Evolutionary conservation across 2,113 vertebrate species (phyloP), one percentile per base, ranked within the genome.

Genomic region (Anser cygnoides): DNA sequence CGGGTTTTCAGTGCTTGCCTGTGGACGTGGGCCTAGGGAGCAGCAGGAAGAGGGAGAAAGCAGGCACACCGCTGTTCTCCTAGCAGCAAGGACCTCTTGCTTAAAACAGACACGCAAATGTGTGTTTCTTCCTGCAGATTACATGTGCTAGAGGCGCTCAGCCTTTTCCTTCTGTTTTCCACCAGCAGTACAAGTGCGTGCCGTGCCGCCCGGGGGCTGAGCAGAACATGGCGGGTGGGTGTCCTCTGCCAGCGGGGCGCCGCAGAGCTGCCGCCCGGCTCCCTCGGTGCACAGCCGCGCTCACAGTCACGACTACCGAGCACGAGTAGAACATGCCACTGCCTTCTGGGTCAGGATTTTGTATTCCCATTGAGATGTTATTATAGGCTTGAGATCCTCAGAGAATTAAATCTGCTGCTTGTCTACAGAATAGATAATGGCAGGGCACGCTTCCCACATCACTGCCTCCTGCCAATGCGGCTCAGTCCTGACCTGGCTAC

Each of bases 401-500:
- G 84, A 81, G 95, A 95, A 89, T 94, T 92, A 95, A 97, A 95
- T 93, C 87, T 5, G 2, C 75, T 83, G 83, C 66, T 85, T 79
- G 81, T 80, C 89, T 89, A 55, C 63, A 70, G 93, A 93, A 94
- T n/a, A 96, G 94, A 93, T 94, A 95, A 94, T 85, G 78, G 93
- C 82, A 95, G 73, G 94, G 80, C 84, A 94, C 77, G 81, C 89
- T 94, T 95, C 93, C 93, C 94, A 95, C 67, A 95, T 70, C 78
- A 44, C 77, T 79, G 81, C 90, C 91, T 95, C 75, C 81, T 92
- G 93, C 93, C 92, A 95, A 18, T 70, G 33, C 2, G 0, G 89
- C 87, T 96, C 90, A 91, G 93, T 66, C 49, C 89, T 95, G 96
- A 92, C 91, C 90, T 91, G 92, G 82, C 91, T 90, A 79, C 94